Base-by-base conservation (phyloP, 2,797 vertebrate genomes). In the Sebastes iracundus region DNA sequence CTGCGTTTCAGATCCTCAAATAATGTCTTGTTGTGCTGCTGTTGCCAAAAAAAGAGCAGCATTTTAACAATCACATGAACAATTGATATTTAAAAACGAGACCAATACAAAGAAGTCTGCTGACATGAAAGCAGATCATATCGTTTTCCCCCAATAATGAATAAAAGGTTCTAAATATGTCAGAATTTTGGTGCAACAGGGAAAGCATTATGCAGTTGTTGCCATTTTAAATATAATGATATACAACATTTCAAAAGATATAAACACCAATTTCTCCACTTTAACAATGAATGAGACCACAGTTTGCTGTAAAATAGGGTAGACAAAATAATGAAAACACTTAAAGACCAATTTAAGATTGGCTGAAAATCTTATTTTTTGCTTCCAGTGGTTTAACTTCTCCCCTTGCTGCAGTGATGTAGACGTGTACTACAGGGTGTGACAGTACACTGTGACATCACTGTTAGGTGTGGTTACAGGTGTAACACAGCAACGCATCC, bases 1-100 rank as follows among this genome's bases (percentile, higher is more conserved):
- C 79, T 90, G 89, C 70, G 82, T 91, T 89, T 91, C 81, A 84
- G 85, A 89, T 81, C 66, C 68, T 76, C 74, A 74, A 89, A 81
- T 77, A 76, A 81, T 66, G 38, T 79, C 52, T 84, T 79, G 30
- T 68, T 87, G 70, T 65, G 65, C 61, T 60, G 35, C 71, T 22
- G 77, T 23, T 53, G 42, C 33, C 62, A 32, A 65, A 67, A 66
- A 58, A 23, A 10, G 0, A 70, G 4, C 16, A 55, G 12, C 53
- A 22, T 75, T 82, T 55, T 22, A 56, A 62, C 13, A 27, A 70
- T 69, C n/a, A 28, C 58, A 78, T 8, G n/a, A 59, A 84, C 4
- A 72, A 23, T 63, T 67, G 6, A 5, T 12, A 65, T 35, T 23
- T 25, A 13, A 63, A 77, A 9, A 60, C 1, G 0, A 56, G 28